A percentile compares a stretch with the other conserved stretches of the same genome.
phyloP scores from a whole-genome alignment of 2,797 vertebrate genomes.

The Scolopax bukidnonensis region DNA sequence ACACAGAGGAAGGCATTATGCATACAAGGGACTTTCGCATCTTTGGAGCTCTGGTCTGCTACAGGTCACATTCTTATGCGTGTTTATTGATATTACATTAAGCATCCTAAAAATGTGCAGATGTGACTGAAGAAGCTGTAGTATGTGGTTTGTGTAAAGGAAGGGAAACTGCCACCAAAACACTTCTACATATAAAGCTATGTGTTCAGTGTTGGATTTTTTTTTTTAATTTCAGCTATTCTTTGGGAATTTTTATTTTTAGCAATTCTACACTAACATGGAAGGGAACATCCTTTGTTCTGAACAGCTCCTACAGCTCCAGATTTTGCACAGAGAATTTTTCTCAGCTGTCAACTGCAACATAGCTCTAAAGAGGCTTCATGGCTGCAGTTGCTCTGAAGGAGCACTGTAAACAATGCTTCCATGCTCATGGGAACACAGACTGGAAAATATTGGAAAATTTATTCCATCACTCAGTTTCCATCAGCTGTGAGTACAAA shows the following conservation, averaged over 20 bases:
- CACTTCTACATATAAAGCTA: neutral
- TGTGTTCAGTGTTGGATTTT: too few species aligned
- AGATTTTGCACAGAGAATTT: neutral
- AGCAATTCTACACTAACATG: neutral
- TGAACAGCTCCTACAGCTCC: neutral
- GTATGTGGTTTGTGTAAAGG: neutral
- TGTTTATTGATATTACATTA: neutral
- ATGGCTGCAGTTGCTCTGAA: neutral
- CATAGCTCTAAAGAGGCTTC: neutral
- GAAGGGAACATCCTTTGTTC: neutral
- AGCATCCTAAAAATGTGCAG: neutral
- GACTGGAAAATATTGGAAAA: neutral
- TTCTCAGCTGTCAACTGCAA: neutral
- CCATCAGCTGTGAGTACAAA: neutral
- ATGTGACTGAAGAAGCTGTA: neutral
- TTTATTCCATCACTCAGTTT: neutral
- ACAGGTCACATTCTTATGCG: neutral
- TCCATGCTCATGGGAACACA: neutral
- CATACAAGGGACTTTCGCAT: neutral
- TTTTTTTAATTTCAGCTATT: neutral
- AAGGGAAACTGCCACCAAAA: neutral
- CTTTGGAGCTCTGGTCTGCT: neutral
- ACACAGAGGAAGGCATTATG: neutral
- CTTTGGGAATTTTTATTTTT: neutral
- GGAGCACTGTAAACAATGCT: neutral